These are phyloP conservation scores for Drosophila rhopaloa DNA, from an alignment of 1,140 invertebrate species.

Conservation along the genomic window DNA sequence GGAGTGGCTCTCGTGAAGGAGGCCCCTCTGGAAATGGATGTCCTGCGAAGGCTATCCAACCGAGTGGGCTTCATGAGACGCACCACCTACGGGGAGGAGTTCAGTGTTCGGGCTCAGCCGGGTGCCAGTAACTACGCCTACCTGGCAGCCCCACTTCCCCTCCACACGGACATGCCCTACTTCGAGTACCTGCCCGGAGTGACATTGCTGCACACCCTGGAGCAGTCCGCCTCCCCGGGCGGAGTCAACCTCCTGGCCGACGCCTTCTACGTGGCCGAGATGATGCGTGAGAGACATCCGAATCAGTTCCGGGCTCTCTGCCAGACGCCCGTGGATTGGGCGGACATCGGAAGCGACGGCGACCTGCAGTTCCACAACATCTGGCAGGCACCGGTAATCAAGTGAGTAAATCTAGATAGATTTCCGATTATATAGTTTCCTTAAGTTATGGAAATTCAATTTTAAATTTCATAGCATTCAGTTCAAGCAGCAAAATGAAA, in stretches of 20 bases:
- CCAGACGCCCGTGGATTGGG: conserved; percentile 87
- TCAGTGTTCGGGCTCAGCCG: conserved; percentile 87
- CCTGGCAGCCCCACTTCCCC: conserved; percentile 87
- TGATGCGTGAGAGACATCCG: conserved; percentile 86
- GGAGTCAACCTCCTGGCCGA: conserved; percentile 88
- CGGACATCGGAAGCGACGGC: conserved; percentile 87
- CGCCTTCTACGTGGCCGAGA: conserved; percentile 86
- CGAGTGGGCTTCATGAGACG: conserved; percentile 88
- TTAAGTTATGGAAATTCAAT: too few species aligned
- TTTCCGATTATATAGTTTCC: too few species aligned
- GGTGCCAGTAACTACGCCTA: conserved; percentile 90
- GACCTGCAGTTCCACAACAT: conserved; percentile 87
- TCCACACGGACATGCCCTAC: conserved; percentile 90
- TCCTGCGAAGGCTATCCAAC: conserved; percentile 86
- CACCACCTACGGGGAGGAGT: conserved; percentile 88
- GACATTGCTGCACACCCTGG: conserved; percentile 88
- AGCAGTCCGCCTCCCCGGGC: conserved; percentile 87
- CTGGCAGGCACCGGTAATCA: conserved; percentile 87
- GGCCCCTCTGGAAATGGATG: conserved; percentile 85
- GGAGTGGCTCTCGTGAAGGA: conserved; percentile 87
- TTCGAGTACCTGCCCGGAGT: conserved; percentile 89
- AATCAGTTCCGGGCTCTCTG: conserved; percentile 86
- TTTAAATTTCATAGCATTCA: too few species aligned
- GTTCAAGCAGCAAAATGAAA: too few species aligned
- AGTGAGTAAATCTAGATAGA: conserved; percentile 70